phyloP scores from a whole-genome alignment of 2,113 vertebrate species.

The Camelus bactrianus region DNA sequence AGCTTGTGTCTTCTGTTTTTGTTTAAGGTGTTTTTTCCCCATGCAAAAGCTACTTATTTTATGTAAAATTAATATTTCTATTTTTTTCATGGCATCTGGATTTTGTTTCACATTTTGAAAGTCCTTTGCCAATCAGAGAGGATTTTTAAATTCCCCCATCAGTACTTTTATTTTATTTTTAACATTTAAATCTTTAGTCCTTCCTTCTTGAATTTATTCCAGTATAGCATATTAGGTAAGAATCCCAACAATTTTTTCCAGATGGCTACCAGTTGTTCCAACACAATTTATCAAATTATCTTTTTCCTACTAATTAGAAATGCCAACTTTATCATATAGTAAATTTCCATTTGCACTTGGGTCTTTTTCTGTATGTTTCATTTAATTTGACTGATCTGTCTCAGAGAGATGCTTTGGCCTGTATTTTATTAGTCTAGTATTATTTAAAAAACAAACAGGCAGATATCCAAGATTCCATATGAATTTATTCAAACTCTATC shows the following conservation, averaged over 20 bases:
- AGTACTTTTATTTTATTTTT: slow-evolving; percentile 53
- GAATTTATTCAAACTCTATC: slow-evolving; percentile 39
- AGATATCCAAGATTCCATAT: slow-evolving; percentile 50
- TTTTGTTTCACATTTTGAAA: slow-evolving; percentile 41
- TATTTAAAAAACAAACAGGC: slow-evolving; percentile 6
- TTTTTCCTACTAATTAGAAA: slow-evolving; percentile 57
- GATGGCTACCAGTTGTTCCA: slow-evolving; percentile 56
- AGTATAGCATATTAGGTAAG: slow-evolving; percentile 21
- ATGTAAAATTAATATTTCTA: neutral
- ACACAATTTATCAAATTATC: neutral
- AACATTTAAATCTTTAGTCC: slow-evolving; percentile 34
- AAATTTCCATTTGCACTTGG: slow-evolving; percentile 16
- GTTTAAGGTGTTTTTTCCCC: neutral
- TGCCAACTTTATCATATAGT: neutral
- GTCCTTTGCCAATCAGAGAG: neutral
- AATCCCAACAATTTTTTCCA: slow-evolving; percentile 2
- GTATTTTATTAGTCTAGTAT: slow-evolving; percentile 31
- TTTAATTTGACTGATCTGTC: neutral
- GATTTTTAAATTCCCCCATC: neutral
- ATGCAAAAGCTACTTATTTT: neutral
- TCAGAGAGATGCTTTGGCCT: neutral
- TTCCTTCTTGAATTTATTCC: slow-evolving; percentile 46
- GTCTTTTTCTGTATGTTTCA: neutral
- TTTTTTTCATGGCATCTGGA: neutral
- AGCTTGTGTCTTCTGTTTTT: slow-evolving; percentile 7